These are phyloP conservation scores for Himalopsyche japonica DNA, from an alignment of 2,888 invertebrate species.

Conservation along the genomic window DNA sequence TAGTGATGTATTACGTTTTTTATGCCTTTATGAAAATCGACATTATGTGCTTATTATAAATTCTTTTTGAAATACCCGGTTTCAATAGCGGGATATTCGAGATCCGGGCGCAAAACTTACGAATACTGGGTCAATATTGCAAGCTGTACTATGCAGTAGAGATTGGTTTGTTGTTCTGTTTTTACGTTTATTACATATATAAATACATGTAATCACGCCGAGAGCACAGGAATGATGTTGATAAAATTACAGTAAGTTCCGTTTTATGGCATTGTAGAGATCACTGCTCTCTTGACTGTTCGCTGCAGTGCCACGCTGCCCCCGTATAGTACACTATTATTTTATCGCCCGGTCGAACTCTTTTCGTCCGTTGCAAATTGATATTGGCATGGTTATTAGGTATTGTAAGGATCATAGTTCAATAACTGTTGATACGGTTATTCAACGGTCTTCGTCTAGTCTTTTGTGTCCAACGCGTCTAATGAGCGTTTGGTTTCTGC, in stretches of 20 bases:
- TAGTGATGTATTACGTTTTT: too few relatives aligned
- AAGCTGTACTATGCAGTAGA: too few relatives aligned
- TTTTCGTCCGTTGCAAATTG: neutral
- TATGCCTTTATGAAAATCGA: too few relatives aligned
- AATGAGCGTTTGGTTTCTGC: too few relatives aligned
- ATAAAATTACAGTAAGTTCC: neutral
- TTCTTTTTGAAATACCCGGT: too few relatives aligned
- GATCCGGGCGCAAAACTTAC: too few relatives aligned
- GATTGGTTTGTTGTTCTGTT: too few relatives aligned
- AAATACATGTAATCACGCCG: neutral
- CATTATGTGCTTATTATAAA: too few relatives aligned
- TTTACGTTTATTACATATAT: too few relatives aligned
- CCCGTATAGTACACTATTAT: neutral
- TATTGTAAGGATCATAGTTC: neutral
- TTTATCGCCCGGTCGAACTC: neutral
- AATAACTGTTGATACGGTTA: neutral
- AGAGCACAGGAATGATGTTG: neutral
- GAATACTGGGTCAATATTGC: too few relatives aligned
- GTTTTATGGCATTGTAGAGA: neutral
- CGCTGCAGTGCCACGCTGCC: neutral
- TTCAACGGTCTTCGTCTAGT: neutral
- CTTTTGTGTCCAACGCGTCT: too few relatives aligned
- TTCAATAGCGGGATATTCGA: too few relatives aligned
- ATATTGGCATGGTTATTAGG: neutral
- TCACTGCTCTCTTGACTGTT: neutral